Evolutionary conservation across 2,113 vertebrate species (phyloP), one percentile per base, ranked within the genome.

Genomic region (Dicaeum eximium): DNA sequence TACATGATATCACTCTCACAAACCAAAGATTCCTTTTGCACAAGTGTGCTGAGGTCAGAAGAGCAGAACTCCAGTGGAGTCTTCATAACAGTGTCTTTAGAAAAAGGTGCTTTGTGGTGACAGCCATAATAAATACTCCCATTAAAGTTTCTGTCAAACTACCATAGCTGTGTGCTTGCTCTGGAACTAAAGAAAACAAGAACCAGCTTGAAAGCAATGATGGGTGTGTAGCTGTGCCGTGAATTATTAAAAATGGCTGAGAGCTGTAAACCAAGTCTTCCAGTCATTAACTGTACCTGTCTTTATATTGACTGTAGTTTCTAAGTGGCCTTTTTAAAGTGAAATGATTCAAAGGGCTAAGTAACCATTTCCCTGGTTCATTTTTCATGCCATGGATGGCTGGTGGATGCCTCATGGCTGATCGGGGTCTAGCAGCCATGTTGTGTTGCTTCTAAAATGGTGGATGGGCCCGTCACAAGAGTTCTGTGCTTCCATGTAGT

Each of bases 51-150:
- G 57, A 77, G 53, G 21, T 85, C 30, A 45, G 65, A 84, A 53
- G 15, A 80, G 19, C 0, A 3, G 6, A 61, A 3, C 21, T 73
- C 15, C 1, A 1, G 11, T 77, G 2, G 0, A 58, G 33, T 47
- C 42, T 69, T 30, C 5, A 4, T n/a, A 18, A 31, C 14, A 24
- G 21, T 28, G 54, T 25, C 25, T 16, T 47, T 42, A 54, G 71
- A 51, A 35, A 45, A 70, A 24, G 25, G 13, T 86, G 37, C 25
- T 57, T 38, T 50, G 6, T 79, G 73, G 35, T 88, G 37, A 22
- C 50, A 47, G 57, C 13, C 10, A 4, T 57, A 4, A 72, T 44
- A 67, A 78, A 13, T 70, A 37, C 18, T 3, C 14, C 65, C 2
- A 2, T 58, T 71, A 35, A 54, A 64, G 25, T 48, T 87, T 22